Percentiles rank a stretch among this genome's conserved stretches.
Conservation (phyloP, 2,888 invertebrate genomes). For the Leptopilina syphax region DNA sequence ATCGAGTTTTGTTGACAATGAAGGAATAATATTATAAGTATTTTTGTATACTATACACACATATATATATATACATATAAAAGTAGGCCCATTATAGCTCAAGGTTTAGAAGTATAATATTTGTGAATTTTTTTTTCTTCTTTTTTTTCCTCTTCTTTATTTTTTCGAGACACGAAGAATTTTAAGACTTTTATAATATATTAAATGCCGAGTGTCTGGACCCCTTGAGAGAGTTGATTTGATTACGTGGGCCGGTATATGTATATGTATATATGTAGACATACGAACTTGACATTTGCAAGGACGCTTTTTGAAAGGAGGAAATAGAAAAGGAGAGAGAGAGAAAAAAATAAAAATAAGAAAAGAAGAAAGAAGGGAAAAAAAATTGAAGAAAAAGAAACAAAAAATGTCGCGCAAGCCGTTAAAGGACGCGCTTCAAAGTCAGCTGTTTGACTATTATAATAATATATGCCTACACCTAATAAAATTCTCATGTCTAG, state of each 20-base stretch:
- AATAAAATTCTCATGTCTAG: too few relatives aligned
- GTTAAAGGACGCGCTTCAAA: slow-evolving; percentile 70
- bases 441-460: slow-evolving; percentile 62
- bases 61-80: too few relatives aligned
- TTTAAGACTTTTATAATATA: slow-evolving; percentile 21
- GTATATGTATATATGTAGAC: too few relatives aligned
- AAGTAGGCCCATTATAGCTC: slow-evolving; percentile 12
- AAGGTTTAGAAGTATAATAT: slow-evolving; percentile 26
- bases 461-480: slow-evolving; percentile 25
- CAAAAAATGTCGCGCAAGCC: slow-evolving; percentile 65
- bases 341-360: too few relatives aligned
- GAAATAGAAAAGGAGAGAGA: slow-evolving; percentile 62
- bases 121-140: background rate
- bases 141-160: too few relatives aligned
- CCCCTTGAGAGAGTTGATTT: slow-evolving; percentile 13
- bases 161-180: background rate
- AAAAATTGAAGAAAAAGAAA: too few relatives aligned
- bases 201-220: slow-evolving; percentile 18
- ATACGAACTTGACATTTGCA: slow-evolving; percentile 75
- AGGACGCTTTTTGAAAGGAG: slow-evolving; percentile 76
- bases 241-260: slow-evolving; percentile 54
- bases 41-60: too few relatives aligned
- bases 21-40: too few relatives aligned
- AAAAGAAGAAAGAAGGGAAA: too few relatives aligned
- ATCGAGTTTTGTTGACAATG: too few relatives aligned